A percentile compares a stretch with the other conserved stretches of the same genome.
Evolutionary conservation across 1,140 invertebrate species (phyloP).

Genomic region (Papilio machaon): DNA sequence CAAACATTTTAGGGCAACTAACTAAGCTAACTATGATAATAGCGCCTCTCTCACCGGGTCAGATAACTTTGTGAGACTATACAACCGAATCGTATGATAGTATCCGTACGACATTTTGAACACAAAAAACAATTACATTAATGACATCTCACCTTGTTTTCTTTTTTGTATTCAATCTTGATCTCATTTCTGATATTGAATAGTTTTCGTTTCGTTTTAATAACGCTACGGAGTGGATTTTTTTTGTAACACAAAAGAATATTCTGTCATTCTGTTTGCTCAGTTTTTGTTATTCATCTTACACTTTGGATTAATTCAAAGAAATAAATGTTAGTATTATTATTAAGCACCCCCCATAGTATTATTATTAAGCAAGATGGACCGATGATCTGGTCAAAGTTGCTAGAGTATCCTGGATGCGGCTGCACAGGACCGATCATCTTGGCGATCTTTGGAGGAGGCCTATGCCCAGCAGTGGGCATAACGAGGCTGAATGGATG

Average conservation of each 20-base stretch:
- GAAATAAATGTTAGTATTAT: not conserved
- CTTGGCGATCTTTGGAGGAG: too few relatives aligned
- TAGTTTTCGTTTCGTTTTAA: constrained; percentile 38
- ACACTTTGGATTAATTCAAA: constrained; percentile 29
- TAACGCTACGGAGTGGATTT: not conserved
- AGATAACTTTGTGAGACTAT: not conserved
- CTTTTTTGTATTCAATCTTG: constrained; percentile 49
- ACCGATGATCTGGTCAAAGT: too few relatives aligned
- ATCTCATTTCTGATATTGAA: constrained; percentile 56
- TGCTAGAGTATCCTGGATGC: too few relatives aligned
- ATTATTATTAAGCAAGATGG: not conserved
- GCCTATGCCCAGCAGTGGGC: too few relatives aligned
- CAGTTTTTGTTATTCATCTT: constrained; percentile 46
- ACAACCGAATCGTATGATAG: constrained; percentile 48
- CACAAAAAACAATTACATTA: constrained; percentile 63
- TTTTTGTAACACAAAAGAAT: not conserved
- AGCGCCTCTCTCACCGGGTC: not conserved
- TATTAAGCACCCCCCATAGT: not conserved
- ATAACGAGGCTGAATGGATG: too few relatives aligned
- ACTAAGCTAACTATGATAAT: too few relatives aligned
- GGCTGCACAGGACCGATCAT: too few relatives aligned
- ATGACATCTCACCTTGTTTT: constrained; percentile 54
- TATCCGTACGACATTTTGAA: constrained; percentile 53
- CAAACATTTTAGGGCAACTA: too few relatives aligned
- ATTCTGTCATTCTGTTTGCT: constrained; percentile 22